Base-by-base conservation (phyloP, 2,888 invertebrate species). In the Dichetophora obliterata region DNA sequence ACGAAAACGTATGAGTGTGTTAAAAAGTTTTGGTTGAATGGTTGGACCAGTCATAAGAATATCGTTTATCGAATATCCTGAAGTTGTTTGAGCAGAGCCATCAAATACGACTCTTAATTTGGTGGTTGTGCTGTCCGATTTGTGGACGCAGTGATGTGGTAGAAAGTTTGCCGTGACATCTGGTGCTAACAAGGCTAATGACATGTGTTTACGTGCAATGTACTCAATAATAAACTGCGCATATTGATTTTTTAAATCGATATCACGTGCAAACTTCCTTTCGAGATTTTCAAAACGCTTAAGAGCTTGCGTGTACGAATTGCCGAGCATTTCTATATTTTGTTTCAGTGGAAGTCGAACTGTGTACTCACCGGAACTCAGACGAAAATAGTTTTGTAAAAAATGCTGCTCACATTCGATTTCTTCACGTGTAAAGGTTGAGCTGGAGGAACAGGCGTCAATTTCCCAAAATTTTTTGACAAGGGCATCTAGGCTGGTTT, bases 371-470 rank as follows among this genome's bases (percentile, higher is more conserved):
- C 77, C 80, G 76, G 68, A 59, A 14, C 19, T 27, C 22, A 68
- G 68, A 69, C 75, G 50, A 16, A 63, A 54, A 22, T 70, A 65
- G 43, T 74, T 66, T 54, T 77, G 48, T n/a, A 71, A 16, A 54
- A 79, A 81, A 54, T 80, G 76, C 57, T 80, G 34, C 27, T 79
- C 79, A 52, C 81, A 80, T n/a, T 73, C 68, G 27, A 70, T 54
- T 24, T 76, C 73, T 27, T 80, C 80, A 48, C 50, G 31, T 0
- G 76, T 31, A n/a, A 57, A 11, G 1, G 27, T 27, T 24, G 48
- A 22, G 31, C 22, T 52, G 31, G n/a, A 11, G 8, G 50, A n/a
- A 31, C 9, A 24, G 16, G 16, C 68, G 31, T 31, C 75, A 65
- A n/a, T 75, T 74, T 24, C 24, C n/a, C 37, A 61, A 73, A 68